A percentile compares a stretch with the other conserved stretches of the same genome.
phyloP scores from a whole-genome alignment of 2,888 invertebrate genomes.

The Chouioia cunea region DNA sequence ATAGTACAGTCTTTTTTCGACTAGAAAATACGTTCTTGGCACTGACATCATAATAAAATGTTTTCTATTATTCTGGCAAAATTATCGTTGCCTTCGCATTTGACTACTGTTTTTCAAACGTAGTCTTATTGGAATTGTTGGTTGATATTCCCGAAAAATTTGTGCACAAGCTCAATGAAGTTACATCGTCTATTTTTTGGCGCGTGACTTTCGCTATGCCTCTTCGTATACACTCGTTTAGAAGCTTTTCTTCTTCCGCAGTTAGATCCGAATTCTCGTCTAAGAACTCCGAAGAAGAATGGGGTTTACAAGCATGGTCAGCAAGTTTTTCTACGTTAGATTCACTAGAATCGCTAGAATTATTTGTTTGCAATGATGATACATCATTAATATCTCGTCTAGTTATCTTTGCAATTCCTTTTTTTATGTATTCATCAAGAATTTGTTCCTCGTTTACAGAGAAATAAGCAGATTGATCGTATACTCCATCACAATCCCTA shows the following conservation, averaged over 20 bases:
- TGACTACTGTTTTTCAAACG: too few species aligned
- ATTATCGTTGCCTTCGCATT: too few species aligned
- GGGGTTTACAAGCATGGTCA: conserved; percentile 54
- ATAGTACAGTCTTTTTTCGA: too few species aligned
- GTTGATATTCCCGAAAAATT: conserved; percentile 26
- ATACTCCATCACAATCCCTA: conserved; percentile 9
- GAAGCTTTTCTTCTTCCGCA: conserved; percentile 68
- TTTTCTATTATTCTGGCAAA: too few species aligned
- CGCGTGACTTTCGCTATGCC: conserved; percentile 73
- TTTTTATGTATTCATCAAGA: conserved; percentile 44
- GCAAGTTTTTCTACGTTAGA: conserved; percentile 67
- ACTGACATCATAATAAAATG: too few species aligned
- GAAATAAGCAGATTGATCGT: conserved; percentile 42
- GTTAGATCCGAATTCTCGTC: conserved; percentile 71
- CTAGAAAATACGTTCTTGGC: too few species aligned
- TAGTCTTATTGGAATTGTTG: background rate
- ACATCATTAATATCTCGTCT: conserved; percentile 40
- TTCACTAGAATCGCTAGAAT: conserved; percentile 22
- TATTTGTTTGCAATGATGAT: conserved; percentile 36
- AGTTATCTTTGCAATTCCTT: conserved; percentile 47
- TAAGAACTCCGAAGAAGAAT: conserved; percentile 69
- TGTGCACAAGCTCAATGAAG: conserved; percentile 40
- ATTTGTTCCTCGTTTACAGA: conserved; percentile 44
- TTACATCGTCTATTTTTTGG: conserved; percentile 44
- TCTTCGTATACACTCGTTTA: conserved; percentile 78